Conservation (phyloP, 2,113 vertebrate species). For the Typhlomys cinereus region DNA sequence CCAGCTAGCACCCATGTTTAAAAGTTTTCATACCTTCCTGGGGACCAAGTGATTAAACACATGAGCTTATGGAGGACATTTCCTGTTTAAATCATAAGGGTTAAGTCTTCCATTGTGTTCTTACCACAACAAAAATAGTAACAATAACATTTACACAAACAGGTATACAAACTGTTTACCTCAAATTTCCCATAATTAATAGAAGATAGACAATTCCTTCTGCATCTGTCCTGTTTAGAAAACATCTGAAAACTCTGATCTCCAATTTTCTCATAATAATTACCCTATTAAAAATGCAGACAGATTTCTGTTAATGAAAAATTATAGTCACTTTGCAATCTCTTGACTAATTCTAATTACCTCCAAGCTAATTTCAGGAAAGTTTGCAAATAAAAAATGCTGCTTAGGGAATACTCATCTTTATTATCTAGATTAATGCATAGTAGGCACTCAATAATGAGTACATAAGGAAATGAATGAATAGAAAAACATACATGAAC, state of each 20-base stretch:
- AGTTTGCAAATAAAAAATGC: slow-evolving; percentile 18
- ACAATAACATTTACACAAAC: not conserved
- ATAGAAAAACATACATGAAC: not conserved
- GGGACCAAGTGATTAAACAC: not conserved
- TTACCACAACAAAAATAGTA: not conserved
- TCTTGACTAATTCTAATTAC: slow-evolving; percentile 49
- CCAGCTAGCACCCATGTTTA: not conserved
- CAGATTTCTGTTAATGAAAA: slow-evolving; percentile 48
- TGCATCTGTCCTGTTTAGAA: not conserved
- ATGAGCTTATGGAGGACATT: not conserved
- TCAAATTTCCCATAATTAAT: slow-evolving; percentile 46
- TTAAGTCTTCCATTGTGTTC: not conserved
- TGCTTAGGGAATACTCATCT: not conserved
- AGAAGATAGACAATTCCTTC: not conserved
- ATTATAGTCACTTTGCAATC: not conserved
- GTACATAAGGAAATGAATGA: not conserved
- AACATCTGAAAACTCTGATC: not conserved
- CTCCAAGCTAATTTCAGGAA: slow-evolving; percentile 21
- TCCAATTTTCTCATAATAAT: not conserved
- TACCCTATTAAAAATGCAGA: slow-evolving; percentile 29
- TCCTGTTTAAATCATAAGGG: not conserved
- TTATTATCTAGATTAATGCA: not conserved
- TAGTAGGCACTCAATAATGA: not conserved
- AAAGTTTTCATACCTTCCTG: not conserved
- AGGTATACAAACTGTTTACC: not conserved